Base-by-base conservation (phyloP, 2,797 vertebrate species). In the Lepilemur septentrionalis region DNA sequence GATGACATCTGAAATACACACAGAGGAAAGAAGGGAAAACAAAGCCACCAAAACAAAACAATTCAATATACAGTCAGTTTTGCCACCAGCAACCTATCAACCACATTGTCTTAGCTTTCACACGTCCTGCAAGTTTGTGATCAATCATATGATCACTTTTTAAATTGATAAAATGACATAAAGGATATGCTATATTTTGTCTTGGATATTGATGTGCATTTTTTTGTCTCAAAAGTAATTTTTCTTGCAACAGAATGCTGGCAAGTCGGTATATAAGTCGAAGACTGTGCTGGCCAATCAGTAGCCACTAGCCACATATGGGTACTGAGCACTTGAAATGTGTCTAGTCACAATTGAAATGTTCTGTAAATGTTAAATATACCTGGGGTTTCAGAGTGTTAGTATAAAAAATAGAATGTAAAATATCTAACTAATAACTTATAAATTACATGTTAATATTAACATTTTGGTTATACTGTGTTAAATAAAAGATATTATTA, bases 91-190 rank as follows among this genome's bases (percentile, higher is more conserved):
- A 97, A 96, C 96, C 97, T 97, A 98, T 97, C 97, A 97, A 96
- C 96, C 97, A 97, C 96, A 98, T 97, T 97, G 94, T 98, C 97
- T 97, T 97, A 98, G 95, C 96, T 98, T 97, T 97, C 95, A 96
- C 89, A 96, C 94, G 96, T 98, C 98, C 98, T 91, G 80, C 92
- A 98, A 95, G 97, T 97, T 96, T 95, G 90, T 98, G 98, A 98
- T 98, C 97, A 97, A 98, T 98, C 84, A 93, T 95, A 98, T 93
- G 97, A 98, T 98, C 97, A 97, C 97, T 97, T 98, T 98, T 98
- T 97, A 98, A 98, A 98, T 98, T n/a, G 59, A 61, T 91, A 72
- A 93, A 91, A 69, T 38, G n/a, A 46, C 59, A 41, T 41, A 75
- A 95, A 88, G 5, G 7, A 32, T 55, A 75, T 23, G 4, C 72